Conservation (phyloP, 30 jellyfish, hydroid and myxozoan genomes). For the Cassiopea andromeda region DNA sequence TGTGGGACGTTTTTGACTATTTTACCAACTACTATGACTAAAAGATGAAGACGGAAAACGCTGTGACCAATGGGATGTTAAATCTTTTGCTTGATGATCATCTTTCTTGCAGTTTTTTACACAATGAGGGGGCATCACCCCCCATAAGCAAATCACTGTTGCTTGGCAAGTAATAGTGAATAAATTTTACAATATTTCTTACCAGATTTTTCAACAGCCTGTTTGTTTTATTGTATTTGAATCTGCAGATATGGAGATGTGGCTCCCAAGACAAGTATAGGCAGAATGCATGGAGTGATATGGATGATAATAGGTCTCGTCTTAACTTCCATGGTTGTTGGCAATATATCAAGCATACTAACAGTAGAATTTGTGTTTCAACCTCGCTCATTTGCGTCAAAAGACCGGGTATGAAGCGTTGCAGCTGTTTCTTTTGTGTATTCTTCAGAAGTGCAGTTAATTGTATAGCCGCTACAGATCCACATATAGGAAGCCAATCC, state of each 20-base stretch:
- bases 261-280: conserved; percentile 17
- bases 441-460: neutral
- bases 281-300: conserved; percentile 19
- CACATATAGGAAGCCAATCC: no score
- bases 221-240: neutral
- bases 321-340: conserved; percentile 33
- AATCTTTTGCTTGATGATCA: neutral
- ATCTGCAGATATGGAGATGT: conserved; percentile 56
- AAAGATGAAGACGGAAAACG: neutral
- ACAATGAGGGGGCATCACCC: neutral
- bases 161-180: neutral
- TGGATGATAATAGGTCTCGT: conserved; percentile 59
- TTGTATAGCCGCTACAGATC: neutral
- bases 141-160: neutral
- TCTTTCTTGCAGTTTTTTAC: neutral
- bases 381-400: neutral
- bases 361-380: conserved; percentile 4
- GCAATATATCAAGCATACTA: conserved; percentile 26
- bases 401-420: neutral
- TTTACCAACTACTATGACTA: no score
- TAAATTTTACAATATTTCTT: neutral
- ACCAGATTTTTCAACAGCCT: neutral
- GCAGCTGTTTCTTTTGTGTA: neutral
- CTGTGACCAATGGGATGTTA: neutral
- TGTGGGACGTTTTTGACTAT: no score